Evolutionary conservation across 2,888 invertebrate species (phyloP), one percentile per base, ranked within the genome.

Genomic region (Thera britannica): DNA sequence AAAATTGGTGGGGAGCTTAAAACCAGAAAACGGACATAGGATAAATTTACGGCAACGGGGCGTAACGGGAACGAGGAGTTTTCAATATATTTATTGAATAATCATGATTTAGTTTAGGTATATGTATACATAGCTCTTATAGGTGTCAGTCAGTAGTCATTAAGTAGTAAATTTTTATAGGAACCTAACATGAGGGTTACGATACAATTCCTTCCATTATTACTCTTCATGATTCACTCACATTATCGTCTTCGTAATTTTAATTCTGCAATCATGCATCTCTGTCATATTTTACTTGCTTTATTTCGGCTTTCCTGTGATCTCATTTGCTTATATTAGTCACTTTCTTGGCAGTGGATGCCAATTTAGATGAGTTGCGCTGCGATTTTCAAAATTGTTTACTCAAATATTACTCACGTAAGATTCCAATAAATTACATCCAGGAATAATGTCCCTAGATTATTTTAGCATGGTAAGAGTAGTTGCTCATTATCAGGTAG

Each of bases 301-400:
- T 71, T 68, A 67, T 76, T 73, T 71, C 68, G 58, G 72, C 35
- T 57, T 69, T 72, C 55, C 60, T 38, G 66, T 66, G 70, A 70
- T 64, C 63, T 70, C 70, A 70, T 66, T 58, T 61, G 51, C 51
- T 69, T n/a, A n/a, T n/a, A n/a, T n/a, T 65, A 70, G 66, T 70
- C 70, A 70, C 60, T 69, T 69, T 69, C 69, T 66, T 70, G 70
- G 70, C 66, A 49, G 9, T 51, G 51, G 56, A 44, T 62, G 49
- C 58, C 58, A 59, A 58, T 59, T 58, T 68, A 62, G 34, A 2
- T 52, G 8, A 0, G 49, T 61, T 46, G 54, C 62, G 51, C 49
- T 51, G 35, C 41, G 44, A 49, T 54, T 34, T 9, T 54, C 55
- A 34, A n/a, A n/a, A 58, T 34, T 23, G 23, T 49, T 67, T 49